These are phyloP conservation scores for Probaryconus sp. DNA, from an alignment of 1,140 invertebrate species.

Conservation along the genomic window DNA sequence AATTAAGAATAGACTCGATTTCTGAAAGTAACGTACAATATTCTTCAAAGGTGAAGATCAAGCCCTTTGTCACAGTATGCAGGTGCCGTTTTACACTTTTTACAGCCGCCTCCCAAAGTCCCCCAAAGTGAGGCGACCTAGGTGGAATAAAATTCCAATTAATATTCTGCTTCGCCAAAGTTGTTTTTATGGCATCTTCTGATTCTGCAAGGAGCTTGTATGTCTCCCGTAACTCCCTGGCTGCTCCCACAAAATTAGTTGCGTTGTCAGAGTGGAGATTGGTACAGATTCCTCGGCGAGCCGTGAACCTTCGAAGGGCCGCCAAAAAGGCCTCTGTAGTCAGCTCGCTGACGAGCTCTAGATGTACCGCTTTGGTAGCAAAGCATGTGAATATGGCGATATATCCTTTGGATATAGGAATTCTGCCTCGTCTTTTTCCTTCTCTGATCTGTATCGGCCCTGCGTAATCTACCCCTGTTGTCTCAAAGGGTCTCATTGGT, in stretches of 20 bases:
- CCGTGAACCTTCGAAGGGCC: constrained; percentile 43
- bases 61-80: not conserved
- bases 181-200: not conserved
- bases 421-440: constrained; percentile 28
- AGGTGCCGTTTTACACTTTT: not conserved
- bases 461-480: constrained; percentile 65
- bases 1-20: constrained; percentile 1
- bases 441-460: constrained; percentile 67
- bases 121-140: not conserved
- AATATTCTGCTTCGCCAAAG: not conserved
- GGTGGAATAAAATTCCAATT: too few relatives aligned
- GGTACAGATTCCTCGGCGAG: constrained; percentile 21
- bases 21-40: not conserved
- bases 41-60: constrained; percentile 1
- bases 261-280: constrained; percentile 63
- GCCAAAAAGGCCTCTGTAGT: constrained; percentile 48
- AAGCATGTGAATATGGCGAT: constrained; percentile 51
- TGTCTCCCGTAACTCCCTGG: constrained; percentile 38
- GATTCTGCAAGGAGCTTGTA: not conserved
- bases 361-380: constrained; percentile 59
- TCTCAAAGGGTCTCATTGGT: constrained; percentile 58
- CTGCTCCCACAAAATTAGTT: constrained; percentile 65
- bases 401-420: constrained; percentile 36
- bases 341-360: constrained; percentile 56
- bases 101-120: constrained; percentile 1